Conservation (phyloP, 1,140 invertebrate species). For the Drosophila varians region DNA sequence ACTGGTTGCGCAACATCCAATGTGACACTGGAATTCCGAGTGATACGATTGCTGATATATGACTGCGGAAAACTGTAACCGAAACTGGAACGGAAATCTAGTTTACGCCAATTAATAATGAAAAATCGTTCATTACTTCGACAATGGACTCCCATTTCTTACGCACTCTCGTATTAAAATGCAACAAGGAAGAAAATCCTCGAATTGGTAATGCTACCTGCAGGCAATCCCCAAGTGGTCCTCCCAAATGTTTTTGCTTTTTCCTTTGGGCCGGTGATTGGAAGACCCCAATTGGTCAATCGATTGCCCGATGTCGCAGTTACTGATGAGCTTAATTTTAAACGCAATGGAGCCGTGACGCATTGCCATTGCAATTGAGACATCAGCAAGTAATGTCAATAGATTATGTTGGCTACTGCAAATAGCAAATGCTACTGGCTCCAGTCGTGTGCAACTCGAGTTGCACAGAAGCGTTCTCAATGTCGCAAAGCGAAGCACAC, state of each 20-base stretch:
- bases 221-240: background rate
- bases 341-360: slow-evolving; percentile 60
- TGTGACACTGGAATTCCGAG: slow-evolving; percentile 27
- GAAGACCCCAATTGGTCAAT: slow-evolving; percentile 28
- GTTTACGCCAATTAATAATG: slow-evolving; percentile 29
- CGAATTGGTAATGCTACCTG: background rate
- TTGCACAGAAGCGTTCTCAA: slow-evolving; percentile 56
- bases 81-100: slow-evolving; percentile 39
- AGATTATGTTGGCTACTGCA: slow-evolving; percentile 18
- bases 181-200: background rate
- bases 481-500: slow-evolving; percentile 6
- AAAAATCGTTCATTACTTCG: slow-evolving; percentile 27
- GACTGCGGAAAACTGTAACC: slow-evolving; percentile 27
- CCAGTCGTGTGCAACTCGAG: background rate
- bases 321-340: slow-evolving; percentile 33
- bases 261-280: background rate
- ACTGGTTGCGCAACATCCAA: slow-evolving; percentile 43
- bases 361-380: slow-evolving; percentile 29
- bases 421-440: background rate
- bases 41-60: slow-evolving; percentile 12
- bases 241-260: background rate
- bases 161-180: background rate
- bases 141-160: background rate
- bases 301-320: slow-evolving; percentile 32
- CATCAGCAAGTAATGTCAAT: slow-evolving; percentile 26